Percentiles rank a stretch among this genome's conserved stretches.
Evolutionary conservation across 2,113 vertebrate genomes (phyloP).

Genomic region (Solenodon paradoxus): DNA sequence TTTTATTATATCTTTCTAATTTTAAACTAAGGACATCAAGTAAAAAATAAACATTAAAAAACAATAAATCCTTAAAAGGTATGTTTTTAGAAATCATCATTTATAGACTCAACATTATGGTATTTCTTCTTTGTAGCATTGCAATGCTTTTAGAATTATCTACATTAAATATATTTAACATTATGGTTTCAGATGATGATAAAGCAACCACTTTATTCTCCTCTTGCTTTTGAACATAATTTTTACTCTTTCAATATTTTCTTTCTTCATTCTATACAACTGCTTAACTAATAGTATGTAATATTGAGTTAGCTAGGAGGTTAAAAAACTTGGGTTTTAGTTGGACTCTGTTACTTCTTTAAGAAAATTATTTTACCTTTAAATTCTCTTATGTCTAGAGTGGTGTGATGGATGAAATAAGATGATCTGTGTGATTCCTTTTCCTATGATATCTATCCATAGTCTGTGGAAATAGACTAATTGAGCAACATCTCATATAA

Average conservation of each 20-base stretch:
- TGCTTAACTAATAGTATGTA: not conserved
- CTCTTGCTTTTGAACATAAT: not conserved
- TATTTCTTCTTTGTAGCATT: not conserved
- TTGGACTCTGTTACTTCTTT: not conserved
- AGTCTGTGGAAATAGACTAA: not conserved
- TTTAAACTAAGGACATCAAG: not conserved
- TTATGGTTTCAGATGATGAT: conserved; percentile 23
- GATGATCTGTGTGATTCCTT: not conserved
- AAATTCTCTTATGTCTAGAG: not conserved
- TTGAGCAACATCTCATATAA: not conserved
- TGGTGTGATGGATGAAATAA: not conserved
- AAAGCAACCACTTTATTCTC: not conserved
- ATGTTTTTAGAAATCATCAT: not conserved
- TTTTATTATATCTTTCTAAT: not conserved
- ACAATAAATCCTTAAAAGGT: not conserved
- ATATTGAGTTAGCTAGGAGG: not conserved
- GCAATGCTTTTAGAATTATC: not conserved
- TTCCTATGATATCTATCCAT: not conserved
- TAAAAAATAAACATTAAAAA: not conserved
- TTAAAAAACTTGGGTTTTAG: not conserved
- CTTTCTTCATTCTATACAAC: not conserved
- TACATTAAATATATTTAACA: conserved; percentile 25
- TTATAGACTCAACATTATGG: not conserved
- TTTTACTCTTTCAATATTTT: conserved; percentile 7
- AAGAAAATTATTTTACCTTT: not conserved